Evolutionary conservation across 2,113 vertebrate genomes (phyloP).

Genomic region (Alethe castanea): DNA sequence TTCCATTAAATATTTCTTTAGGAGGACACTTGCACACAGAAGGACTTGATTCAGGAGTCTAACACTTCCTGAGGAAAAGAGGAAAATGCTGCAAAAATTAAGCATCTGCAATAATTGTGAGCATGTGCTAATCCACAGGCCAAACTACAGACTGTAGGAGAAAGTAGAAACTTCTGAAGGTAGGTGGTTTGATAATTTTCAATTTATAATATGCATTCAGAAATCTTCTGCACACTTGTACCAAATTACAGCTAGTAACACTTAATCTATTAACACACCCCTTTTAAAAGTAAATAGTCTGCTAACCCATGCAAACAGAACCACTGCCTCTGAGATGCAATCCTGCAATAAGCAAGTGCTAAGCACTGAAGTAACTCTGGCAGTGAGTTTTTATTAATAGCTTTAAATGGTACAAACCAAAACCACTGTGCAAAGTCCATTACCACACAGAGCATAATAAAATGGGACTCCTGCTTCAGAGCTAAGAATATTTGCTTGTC

Average conservation of each 20-base stretch:
- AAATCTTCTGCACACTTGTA: neutral
- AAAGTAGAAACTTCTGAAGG: neutral
- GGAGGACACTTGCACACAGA: neutral
- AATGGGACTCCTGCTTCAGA: neutral
- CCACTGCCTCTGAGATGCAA: neutral
- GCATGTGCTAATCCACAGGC: neutral
- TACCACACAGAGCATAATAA: neutral
- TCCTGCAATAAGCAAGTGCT: neutral
- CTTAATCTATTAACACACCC: neutral
- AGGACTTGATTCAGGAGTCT: neutral
- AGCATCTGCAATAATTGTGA: neutral
- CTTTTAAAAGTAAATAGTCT: neutral
- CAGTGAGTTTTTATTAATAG: neutral
- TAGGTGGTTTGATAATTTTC: neutral
- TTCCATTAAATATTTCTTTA: neutral
- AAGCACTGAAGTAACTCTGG: neutral
- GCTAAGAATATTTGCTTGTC: neutral
- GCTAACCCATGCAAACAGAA: neutral
- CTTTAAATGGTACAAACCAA: neutral
- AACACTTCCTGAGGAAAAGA: neutral
- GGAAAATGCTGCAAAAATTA: neutral
- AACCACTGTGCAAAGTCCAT: neutral
- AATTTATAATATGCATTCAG: neutral
- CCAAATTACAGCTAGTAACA: neutral
- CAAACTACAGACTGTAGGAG: neutral